A percentile compares a stretch with the other conserved stretches of the same genome.
phyloP scores from a whole-genome alignment of 2,797 vertebrate species.

The Sarcophilus harrisii region DNA sequence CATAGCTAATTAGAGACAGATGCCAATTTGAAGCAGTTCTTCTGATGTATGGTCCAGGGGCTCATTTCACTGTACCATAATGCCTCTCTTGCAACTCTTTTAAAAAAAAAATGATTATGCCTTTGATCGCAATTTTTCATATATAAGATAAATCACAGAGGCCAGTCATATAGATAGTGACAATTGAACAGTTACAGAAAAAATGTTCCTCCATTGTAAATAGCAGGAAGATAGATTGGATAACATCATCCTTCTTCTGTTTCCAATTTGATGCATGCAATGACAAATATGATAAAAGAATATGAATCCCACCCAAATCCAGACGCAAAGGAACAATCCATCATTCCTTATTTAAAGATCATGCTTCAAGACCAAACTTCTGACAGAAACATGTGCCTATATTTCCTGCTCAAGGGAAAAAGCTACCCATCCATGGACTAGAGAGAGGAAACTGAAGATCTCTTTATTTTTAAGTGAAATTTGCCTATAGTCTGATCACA shows the following conservation, averaged over 20 bases:
- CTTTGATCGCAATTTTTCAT: background rate
- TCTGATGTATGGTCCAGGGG: background rate
- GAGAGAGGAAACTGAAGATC: background rate
- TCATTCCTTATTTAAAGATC: background rate
- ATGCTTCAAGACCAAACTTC: background rate
- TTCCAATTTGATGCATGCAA: background rate
- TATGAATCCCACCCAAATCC: background rate
- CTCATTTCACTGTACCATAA: background rate
- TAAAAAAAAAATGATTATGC: background rate
- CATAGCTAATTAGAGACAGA: background rate
- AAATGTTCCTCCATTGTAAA: background rate
- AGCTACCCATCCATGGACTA: background rate
- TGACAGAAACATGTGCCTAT: background rate
- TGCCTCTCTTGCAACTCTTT: background rate
- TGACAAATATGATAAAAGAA: background rate
- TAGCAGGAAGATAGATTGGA: background rate
- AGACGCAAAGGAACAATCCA: background rate
- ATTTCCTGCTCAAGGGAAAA: background rate
- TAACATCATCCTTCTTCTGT: background rate
- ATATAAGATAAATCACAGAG: background rate
- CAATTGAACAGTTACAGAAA: background rate
- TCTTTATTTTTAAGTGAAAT: background rate
- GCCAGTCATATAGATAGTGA: background rate
- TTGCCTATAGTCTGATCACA: background rate
- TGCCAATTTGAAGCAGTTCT: background rate